Conservation (phyloP, 2,113 vertebrate genomes). For the Menidia beryllina region DNA sequence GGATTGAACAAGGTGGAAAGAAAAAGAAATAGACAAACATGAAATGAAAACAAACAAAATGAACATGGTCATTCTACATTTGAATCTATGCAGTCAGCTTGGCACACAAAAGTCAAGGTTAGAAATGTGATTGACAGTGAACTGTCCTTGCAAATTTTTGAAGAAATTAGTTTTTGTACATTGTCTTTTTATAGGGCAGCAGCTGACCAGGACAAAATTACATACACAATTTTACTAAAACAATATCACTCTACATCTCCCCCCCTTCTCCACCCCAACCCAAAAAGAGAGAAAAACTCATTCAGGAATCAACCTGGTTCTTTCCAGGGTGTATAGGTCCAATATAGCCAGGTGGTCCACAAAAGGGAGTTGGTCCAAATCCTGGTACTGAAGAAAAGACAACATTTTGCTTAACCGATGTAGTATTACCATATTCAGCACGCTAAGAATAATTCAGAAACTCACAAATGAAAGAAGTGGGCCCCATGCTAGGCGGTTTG, state of each 20-base stretch:
- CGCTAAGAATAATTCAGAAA: constrained; percentile 18
- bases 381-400: constrained; percentile 79
- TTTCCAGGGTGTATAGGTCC: constrained; percentile 86
- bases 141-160: too few relatives aligned
- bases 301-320: constrained; percentile 81
- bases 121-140: too few relatives aligned
- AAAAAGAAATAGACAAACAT: background rate
- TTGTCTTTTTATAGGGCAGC: too few relatives aligned
- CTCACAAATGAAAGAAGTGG: constrained; percentile 89
- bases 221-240: too few relatives aligned
- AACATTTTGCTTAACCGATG: background rate
- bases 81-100: too few relatives aligned
- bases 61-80: constrained; percentile 18
- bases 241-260: too few relatives aligned
- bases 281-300: constrained; percentile 1
- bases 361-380: constrained; percentile 87
- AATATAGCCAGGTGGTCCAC: constrained; percentile 86
- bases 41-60: background rate
- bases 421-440: background rate
- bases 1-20: background rate
- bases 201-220: too few relatives aligned
- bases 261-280: too few relatives aligned
- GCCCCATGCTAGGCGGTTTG: constrained; percentile 87
- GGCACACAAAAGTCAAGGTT: too few relatives aligned
- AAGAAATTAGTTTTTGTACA: too few relatives aligned